Evolutionary conservation across 2,113 vertebrate species (phyloP).

Genomic region (Ameiurus melas): DNA sequence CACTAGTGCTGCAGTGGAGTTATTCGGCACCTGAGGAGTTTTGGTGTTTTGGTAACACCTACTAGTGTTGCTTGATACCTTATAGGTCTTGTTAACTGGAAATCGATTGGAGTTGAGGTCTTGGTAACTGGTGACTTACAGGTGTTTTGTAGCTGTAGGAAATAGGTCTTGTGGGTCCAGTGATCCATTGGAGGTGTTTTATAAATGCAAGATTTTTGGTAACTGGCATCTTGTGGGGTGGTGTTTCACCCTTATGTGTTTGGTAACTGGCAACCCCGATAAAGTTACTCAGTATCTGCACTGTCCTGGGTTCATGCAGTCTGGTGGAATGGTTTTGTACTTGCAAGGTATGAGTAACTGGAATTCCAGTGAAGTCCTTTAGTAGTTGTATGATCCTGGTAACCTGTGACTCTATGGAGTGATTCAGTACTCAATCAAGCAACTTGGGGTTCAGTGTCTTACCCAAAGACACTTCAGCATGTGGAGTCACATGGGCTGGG

Average conservation of each 20-base stretch:
- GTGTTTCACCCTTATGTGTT: not conserved
- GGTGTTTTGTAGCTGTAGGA: not conserved
- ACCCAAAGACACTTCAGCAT: no score
- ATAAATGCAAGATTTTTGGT: not conserved
- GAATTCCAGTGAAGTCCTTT: not conserved
- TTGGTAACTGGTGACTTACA: not conserved
- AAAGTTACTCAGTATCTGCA: not conserved
- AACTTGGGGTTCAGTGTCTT: no score
- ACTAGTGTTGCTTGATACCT: not conserved
- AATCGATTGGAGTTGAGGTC: not conserved
- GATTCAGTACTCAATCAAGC: not conserved
- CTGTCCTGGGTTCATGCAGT: not conserved
- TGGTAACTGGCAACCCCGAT: not conserved
- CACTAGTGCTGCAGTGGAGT: not conserved
- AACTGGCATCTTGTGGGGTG: not conserved
- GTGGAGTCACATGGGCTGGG: no score
- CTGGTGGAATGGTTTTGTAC: not conserved
- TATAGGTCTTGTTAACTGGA: not conserved
- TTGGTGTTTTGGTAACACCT: not conserved
- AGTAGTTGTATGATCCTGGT: not conserved
- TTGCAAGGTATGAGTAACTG: not conserved
- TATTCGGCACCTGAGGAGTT: not conserved
- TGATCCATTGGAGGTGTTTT: not conserved
- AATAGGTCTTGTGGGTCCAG: no score
- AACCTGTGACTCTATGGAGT: not conserved